Base-by-base conservation (phyloP, 2,888 invertebrate genomes). In the Sepiola atlantica region DNA sequence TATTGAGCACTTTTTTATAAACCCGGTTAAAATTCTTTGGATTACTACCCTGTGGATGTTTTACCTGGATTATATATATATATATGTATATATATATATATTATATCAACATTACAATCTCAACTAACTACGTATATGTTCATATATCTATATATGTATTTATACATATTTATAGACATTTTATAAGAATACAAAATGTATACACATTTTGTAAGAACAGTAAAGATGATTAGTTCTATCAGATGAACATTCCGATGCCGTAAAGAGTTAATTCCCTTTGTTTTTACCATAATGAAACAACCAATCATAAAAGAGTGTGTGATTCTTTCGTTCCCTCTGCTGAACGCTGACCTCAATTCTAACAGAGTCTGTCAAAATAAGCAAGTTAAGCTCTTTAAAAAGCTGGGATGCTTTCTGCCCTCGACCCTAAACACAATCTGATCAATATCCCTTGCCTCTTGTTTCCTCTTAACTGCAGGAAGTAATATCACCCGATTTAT, bases 371-470 rank as follows among this genome's bases (percentile, higher is more conserved):
- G 77, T 77, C 77, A 77, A 77, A 77, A 77, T n/a, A 77, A 77
- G 77, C 77, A 77, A 77, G 77, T 77, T 77, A 77, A 77, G 77
- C 77, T 77, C 77, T 77, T 77, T 77, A 77, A 77, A 77, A 77
- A 77, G 77, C 77, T 77, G 77, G 77, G 77, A n/a, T n/a, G n/a
- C n/a, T 16, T 77, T 77, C 77, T 77, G 77, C 77, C n/a, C 77
- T 77, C 77, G n/a, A 77, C 77, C n/a, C 77, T 14, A 77, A 45
- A 16, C 77, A 32, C 32, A 77, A n/a, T 77, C 32, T n/a, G 77
- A 77, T 77, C 77, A 77, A 77, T 77, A 77, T 77, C 77, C 77
- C 16, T n/a, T n/a, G 77, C 77, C 32, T 77, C 16, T 77, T 45
- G 45, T 45, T 45, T 45, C 45, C n/a, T 77, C n/a, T 77, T 77